Evolutionary conservation across 1,140 invertebrate species (phyloP), one percentile per base, ranked within the genome.

Genomic region (Stenopsyche tienmushanensis): DNA sequence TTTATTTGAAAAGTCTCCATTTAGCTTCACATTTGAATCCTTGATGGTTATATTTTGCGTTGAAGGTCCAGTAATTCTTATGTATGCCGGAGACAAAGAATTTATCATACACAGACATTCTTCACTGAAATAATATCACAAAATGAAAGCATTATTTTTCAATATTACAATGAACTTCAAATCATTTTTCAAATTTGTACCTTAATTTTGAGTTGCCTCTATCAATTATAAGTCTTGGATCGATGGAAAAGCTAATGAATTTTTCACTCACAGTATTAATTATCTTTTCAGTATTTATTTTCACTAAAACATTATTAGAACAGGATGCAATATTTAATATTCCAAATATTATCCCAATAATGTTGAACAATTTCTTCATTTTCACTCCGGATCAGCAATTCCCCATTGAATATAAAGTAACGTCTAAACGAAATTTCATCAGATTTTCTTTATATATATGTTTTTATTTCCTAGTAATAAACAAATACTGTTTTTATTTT

Each of bases 201-300:
- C n/a, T n/a, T n/a, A n/a, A n/a, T n/a, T n/a, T n/a, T n/a, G n/a
- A 64, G 26, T 71, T 75, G 29, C 59, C 42, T 24, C 54, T 29
- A 39, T 70, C 72, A 17, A 82, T 66, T 26, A 84, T 66, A 21
- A 76, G 75, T 39, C 79, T 76, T 0, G 85, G 85, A 73, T 87
- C 85, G 8, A 87, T 72, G 1, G 84, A 83, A 53, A 87, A 78
- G 72, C 86, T 88, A n/a, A 88, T 72, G 75, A 88, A 88, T 63
- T 80, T 83, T 1, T 79, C 80, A 67, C 82, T 83, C 0, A 85
- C 81, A 34, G 79, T 60, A 42, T 85, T 78, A 3, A 82, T 65
- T n/a, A 80, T 77, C 9, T 77, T 78, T 13, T 81, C 81, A 8
- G 70, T 53, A 25, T 76, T 71, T 9, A 81, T 45, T 20, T 73